Evolutionary conservation across 64 coral and sea anemone genomes (phyloP), one percentile per base, ranked within the genome.

Genomic region (Hydrozoanthus tunicans): DNA sequence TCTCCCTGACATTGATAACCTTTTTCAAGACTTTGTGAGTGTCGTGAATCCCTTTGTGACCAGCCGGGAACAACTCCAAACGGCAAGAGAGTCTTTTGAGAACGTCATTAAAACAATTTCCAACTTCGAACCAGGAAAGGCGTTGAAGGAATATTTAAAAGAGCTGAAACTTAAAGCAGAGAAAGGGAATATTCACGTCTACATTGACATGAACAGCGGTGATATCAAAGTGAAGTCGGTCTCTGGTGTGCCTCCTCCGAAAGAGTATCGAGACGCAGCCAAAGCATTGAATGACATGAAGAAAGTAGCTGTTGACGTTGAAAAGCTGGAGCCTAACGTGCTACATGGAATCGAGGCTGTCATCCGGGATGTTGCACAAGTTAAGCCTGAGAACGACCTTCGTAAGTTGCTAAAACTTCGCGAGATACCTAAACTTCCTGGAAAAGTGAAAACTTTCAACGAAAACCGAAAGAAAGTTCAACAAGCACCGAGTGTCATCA

Each of bases 401-500:
- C 92, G 93, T 5, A 89, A 88, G 61, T 11, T 96, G 55, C 25
- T 96, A 14, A 94, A 92, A 51, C 27, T 89, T 65, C 59, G 61
- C 3, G 95, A 91, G 15, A 26, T 94, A 0, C 90, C 91, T 20
- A 77, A 90, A 25, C 84, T 96, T 63, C 95, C 92, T 56, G 88
- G 88, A 53, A 96, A 96, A 69, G 80, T 96, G 51, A 96, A 79
- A 81, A 89, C 89, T 60, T 96, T 96, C 58, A 92, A 96, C 63
- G 90, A 96, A 51, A 96, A 96, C 57, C 81, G 90, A 3, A 96
- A 96, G 67, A 91, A 92, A 66, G 89, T 89, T 24, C 95, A 96
- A 92, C 82, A 96, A 54, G 85, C 93, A 24, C 95, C 95, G 17
- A 59, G 56, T 11, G 81, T 90, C 65, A 79, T 96, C 55, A 94